A percentile compares a stretch with the other conserved stretches of the same genome.
phyloP scores from a whole-genome alignment of 2,797 vertebrate genomes.

The Enteromius treurensis region DNA sequence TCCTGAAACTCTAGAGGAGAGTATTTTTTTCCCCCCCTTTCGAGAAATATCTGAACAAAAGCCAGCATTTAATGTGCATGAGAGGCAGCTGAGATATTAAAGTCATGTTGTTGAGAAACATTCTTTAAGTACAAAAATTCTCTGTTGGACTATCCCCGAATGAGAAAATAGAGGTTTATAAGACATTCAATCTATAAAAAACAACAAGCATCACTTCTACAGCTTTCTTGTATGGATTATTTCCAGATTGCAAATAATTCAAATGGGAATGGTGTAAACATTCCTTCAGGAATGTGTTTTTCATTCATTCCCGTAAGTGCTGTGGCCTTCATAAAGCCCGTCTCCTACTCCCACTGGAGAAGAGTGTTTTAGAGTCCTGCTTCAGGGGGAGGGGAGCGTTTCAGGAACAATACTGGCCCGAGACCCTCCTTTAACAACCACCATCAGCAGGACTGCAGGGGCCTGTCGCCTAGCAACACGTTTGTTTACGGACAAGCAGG shows the following conservation, averaged over 20 bases:
- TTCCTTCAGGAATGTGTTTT: constrained; percentile 1
- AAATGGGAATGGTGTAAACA: not conserved
- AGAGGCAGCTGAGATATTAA: not conserved
- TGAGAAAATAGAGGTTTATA: not conserved
- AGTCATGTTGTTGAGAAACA: not conserved
- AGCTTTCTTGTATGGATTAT: not conserved
- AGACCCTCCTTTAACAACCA: constrained; percentile 46
- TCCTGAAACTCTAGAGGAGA: not conserved
- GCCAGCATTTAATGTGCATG: not conserved
- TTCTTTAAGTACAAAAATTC: not conserved
- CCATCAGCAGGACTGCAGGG: constrained; percentile 2
- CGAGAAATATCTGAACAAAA: not conserved
- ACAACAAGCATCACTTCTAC: not conserved
- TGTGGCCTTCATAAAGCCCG: not conserved
- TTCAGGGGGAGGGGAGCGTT: constrained; percentile 12
- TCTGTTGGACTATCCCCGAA: not conserved
- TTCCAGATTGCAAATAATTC: not conserved
- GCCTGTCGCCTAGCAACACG: constrained; percentile 48
- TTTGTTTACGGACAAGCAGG: constrained; percentile 56
- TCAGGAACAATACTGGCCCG: constrained; percentile 52
- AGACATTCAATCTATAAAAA: not conserved
- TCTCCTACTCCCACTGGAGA: constrained; percentile 11
- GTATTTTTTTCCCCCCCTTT: not conserved
- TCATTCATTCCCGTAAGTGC: constrained; percentile 17
- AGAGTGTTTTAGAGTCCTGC: not conserved